Evolutionary conservation across 2,113 vertebrate species (phyloP).

Genomic region (Propithecus coquereli): DNA sequence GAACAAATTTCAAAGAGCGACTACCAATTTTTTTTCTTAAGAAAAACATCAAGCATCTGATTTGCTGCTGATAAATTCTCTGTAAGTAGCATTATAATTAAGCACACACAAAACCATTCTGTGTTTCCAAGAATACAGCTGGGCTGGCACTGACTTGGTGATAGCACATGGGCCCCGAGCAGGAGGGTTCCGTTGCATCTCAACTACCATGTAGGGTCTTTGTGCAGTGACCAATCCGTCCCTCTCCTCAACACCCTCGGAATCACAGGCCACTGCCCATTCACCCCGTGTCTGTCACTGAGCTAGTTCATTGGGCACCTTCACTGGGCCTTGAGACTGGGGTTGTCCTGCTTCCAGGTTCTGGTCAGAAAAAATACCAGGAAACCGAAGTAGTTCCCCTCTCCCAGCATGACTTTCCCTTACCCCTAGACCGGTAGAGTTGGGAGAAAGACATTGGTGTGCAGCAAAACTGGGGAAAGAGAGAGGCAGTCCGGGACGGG

Average conservation of each 20-base stretch:
- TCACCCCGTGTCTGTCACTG: neutral
- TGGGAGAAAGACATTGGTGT: neutral
- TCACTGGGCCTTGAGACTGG: neutral
- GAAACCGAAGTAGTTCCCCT: neutral
- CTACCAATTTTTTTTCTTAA: constrained; percentile 3
- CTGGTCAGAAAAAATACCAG: neutral
- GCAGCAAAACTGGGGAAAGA: neutral
- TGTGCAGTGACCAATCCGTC: neutral
- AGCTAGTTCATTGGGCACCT: neutral
- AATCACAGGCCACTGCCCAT: neutral
- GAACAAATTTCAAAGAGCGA: constrained; percentile 44
- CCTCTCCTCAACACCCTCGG: neutral
- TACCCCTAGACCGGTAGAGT: neutral
- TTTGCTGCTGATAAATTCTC: constrained; percentile 52
- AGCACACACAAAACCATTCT: constrained; percentile 58
- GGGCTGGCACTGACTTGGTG: constrained; percentile 42
- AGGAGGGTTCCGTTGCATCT: neutral
- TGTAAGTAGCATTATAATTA: constrained; percentile 69
- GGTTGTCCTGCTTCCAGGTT: neutral
- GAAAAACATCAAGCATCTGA: constrained; percentile 42
- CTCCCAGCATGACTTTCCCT: neutral
- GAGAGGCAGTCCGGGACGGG: rapidly evolving
- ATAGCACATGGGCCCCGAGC: neutral
- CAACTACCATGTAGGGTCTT: neutral
- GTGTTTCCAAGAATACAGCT: constrained; percentile 59